Conservation (phyloP, 1,140 invertebrate genomes). For the Diplogasteroides magnus region DNA sequence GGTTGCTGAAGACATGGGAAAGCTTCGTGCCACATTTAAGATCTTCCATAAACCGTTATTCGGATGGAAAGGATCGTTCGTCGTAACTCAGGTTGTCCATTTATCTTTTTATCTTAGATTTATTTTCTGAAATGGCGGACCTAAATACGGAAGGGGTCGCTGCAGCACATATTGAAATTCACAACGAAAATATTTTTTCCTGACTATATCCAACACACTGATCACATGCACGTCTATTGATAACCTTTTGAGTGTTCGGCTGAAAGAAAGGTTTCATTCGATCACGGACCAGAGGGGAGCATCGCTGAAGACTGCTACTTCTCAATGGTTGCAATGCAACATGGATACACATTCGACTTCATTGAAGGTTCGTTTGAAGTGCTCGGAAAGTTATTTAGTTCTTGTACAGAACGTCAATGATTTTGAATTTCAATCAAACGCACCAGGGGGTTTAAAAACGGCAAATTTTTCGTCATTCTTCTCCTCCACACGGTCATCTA, state of each 20-base stretch:
- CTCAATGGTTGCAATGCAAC: conserved; percentile 73
- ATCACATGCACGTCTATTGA: not conserved
- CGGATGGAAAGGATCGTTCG: conserved; percentile 94
- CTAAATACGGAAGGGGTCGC: too few relatives aligned
- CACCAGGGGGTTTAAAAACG: too few relatives aligned
- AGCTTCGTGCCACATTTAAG: conserved; percentile 82
- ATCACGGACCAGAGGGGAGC: conserved; percentile 87
- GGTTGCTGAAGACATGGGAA: conserved; percentile 88
- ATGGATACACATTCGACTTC: conserved; percentile 72
- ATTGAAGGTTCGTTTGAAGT: conserved; percentile 67
- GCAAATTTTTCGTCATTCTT: too few relatives aligned
- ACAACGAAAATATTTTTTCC: too few relatives aligned
- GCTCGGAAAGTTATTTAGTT: not conserved
- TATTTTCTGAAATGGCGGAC: too few relatives aligned
- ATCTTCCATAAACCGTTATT: conserved; percentile 89
- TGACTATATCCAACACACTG: not conserved
- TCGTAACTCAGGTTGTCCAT: conserved; percentile 68
- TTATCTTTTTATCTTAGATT: not conserved
- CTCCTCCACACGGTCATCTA: not conserved
- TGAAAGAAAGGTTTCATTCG: conserved; percentile 83
- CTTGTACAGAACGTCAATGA: not conserved
- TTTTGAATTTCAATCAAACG: too few relatives aligned
- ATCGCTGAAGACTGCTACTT: conserved; percentile 97
- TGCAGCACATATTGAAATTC: too few relatives aligned
- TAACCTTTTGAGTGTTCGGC: conserved; percentile 68